phyloP scores from a whole-genome alignment of 2,797 vertebrate species.

The Poeciliopsis presidionis region DNA sequence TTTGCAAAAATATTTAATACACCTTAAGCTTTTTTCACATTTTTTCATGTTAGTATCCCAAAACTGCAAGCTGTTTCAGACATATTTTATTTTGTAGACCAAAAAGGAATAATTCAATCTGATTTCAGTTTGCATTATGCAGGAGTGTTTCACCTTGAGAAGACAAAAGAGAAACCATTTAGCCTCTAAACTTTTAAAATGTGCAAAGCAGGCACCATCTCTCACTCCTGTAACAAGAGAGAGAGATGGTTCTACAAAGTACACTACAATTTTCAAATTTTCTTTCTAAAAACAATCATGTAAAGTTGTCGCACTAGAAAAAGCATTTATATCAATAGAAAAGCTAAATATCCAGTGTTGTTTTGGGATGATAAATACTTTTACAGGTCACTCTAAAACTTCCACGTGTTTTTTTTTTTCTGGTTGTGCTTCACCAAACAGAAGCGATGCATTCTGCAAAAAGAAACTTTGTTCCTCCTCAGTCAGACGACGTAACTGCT shows the following conservation, averaged over 20 bases:
- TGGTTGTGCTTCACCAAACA: background rate
- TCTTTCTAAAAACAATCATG: background rate
- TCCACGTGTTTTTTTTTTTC: background rate
- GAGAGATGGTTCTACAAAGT: background rate
- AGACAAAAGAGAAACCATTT: background rate
- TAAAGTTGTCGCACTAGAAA: background rate
- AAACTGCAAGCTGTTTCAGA: background rate
- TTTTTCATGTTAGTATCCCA: background rate
- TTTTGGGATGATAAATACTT: background rate
- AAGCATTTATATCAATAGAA: background rate
- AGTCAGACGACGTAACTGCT: background rate
- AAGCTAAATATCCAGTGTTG: background rate
- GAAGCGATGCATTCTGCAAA: background rate
- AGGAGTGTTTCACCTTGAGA: background rate
- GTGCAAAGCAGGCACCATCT: background rate
- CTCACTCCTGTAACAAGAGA: background rate
- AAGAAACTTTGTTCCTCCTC: background rate
- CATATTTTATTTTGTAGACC: background rate
- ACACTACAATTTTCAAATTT: background rate
- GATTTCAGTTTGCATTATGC: background rate
- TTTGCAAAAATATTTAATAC: background rate
- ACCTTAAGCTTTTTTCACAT: background rate
- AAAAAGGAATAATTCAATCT: background rate
- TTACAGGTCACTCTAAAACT: background rate
- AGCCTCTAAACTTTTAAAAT: background rate